Base-by-base conservation (phyloP, 2,888 invertebrate species). In the Cyclophora albipunctata region DNA sequence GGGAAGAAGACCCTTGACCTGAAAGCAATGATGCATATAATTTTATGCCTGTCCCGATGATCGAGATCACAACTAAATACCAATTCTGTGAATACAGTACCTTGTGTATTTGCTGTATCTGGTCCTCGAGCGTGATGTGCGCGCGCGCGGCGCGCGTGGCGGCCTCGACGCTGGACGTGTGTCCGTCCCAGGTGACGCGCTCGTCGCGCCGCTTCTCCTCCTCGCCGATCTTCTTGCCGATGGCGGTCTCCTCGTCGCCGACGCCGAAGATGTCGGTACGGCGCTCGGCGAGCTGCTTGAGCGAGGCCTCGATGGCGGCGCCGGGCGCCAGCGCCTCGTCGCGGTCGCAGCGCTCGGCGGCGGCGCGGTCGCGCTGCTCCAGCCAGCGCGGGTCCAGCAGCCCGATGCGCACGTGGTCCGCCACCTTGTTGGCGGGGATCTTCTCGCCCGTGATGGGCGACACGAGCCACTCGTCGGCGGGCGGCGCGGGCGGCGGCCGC, bases 221-320 rank as follows among this genome's bases (percentile, higher is more conserved):
- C 75, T 97, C 97, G 2, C 97, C 97, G 55, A 98, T 95, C 90
- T 99, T 99, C 88, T 98, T 98, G 90, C 99, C 99, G 76, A 99
- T 99, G 34, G 97, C 96, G 0, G 99, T 98, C 90, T 99, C 99
- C 80, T 99, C 98, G 78, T 97, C 97, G 52, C 99, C 99, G 56
- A 97, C 96, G 85, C 99, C 99, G 88, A 99, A 99, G 84, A 99
- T 99, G 91, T 99, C 99, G 1, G 99, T 99, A 94, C 99, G 97
- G 63, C 99, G 92, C 78, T 99, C 99, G 0, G 99, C 99, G 69
- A 99, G 90, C 84, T 85, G 94, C 78, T 98, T 98, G 73, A 99
- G 92, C 72, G 96, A 97, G 42, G 96, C 96, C 74, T 98, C 98
- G 69, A 99, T 98, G n/a, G 98, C 96, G 34, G 96, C 93, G 47